Conservation (phyloP, 2,797 vertebrate genomes). For the Coregonus sp. region DNA sequence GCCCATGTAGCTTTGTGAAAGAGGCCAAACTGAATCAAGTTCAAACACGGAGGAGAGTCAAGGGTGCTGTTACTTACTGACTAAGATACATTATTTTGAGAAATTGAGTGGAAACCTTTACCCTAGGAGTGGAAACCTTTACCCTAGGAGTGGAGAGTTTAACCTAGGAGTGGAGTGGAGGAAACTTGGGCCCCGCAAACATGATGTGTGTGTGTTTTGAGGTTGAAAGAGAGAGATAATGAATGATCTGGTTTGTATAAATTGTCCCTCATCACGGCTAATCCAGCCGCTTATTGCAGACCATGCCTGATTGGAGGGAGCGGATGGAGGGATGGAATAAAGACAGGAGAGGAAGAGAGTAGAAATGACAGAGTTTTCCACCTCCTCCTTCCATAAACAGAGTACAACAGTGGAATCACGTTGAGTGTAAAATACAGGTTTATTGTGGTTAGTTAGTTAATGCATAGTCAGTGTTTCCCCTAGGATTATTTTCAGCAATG, state of each 20-base stretch:
- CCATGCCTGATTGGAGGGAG: slow-evolving; percentile 57
- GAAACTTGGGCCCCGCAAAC: slow-evolving; percentile 37
- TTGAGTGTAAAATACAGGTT: slow-evolving; percentile 16
- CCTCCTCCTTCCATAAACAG: slow-evolving; percentile 43
- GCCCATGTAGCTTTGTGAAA: slow-evolving; percentile 57
- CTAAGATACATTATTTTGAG: slow-evolving; percentile 24
- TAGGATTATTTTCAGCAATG: too few species aligned
- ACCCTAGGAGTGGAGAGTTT: background rate
- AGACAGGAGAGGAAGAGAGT: slow-evolving; percentile 46
- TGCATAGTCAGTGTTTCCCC: slow-evolving; percentile 10
- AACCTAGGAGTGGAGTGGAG: slow-evolving; percentile 14
- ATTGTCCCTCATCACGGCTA: slow-evolving; percentile 56
- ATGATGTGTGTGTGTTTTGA: background rate
- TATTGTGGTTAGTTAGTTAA: slow-evolving; percentile 39
- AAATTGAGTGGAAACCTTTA: slow-evolving; percentile 10
- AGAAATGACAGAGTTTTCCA: slow-evolving; percentile 63
- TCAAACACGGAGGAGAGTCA: slow-evolving; percentile 56
- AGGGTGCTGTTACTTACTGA: slow-evolving; percentile 37
- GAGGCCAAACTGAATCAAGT: slow-evolving; percentile 58
- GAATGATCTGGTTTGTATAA: slow-evolving; percentile 59
- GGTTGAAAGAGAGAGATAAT: slow-evolving; percentile 36
- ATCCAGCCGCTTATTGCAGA: slow-evolving; percentile 55
- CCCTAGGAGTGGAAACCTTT: slow-evolving; percentile 9
- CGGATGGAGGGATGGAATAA: slow-evolving; percentile 33
- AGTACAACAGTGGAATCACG: slow-evolving; percentile 37